Base-by-base conservation (phyloP, 1,140 invertebrate genomes). In the Zaprionus vittiger region DNA sequence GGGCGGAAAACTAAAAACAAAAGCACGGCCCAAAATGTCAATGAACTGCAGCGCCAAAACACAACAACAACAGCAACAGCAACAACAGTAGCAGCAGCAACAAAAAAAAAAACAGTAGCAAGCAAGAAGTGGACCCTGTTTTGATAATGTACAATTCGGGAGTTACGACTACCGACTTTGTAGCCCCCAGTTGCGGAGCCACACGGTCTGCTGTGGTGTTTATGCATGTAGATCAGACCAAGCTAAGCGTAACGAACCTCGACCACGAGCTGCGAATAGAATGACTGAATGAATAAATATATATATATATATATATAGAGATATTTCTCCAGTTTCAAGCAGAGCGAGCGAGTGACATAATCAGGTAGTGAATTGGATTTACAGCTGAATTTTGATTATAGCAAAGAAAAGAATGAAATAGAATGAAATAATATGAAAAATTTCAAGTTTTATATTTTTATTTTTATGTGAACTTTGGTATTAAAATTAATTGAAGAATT, bases 41-140 rank as follows among this genome's bases (percentile, higher is more conserved):
- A 82, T 85, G 85, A 89, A 89, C 85, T 81, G 65, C n/a, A 61
- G 47, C 7, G 66, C 79, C 69, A 67, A 83, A 81, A 83, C 56
- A 34, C 17, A 67, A 64, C 69, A 71, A 62, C 44, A 72, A 75
- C 71, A 72, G 22, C 14, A 52, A 5, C 62, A 71, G 52, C 44
- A 67, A 63, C 77, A 73, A 28, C 20, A 20, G 24, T 26, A 26
- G 24, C 15, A 49, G 14, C 65, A 71, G 52, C 44, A 72, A 76
- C 77, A 73, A 31, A 0, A 28, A 0, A 28, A 34, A 34, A 34
- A 34, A 28, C n/a, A 54, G 47, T 49, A 49, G 47, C 9, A 77
- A 61, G 66, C 20, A n/a, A 59, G 17, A 65, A 59, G 62, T 38
- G 37, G 54, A 44, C 63, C 47, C 22, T 34, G 24, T 44, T 47